Evolutionary conservation across 1,140 invertebrate genomes (phyloP), one percentile per base, ranked within the genome.

Genomic region (Aphaenogaster floridana): DNA sequence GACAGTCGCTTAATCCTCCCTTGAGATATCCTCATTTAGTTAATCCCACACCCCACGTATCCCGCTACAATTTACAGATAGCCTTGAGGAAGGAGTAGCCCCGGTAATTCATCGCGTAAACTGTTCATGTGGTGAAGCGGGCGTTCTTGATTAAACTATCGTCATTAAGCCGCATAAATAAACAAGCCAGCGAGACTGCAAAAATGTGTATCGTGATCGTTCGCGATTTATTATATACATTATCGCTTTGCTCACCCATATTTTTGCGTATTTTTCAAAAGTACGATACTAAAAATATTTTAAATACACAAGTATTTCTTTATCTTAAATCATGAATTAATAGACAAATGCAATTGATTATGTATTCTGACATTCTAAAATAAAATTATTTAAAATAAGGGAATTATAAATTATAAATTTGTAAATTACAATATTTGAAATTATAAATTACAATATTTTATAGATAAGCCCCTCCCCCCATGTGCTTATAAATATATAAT

Each of bases 1-100:
- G 91, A 93, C 91, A 92, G 93, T 93, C 83, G 79, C 90, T 92
- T 83, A 93, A 93, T 93, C 90, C 91, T 74, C 74, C 52, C 81
- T 84, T 90, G 88, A 91, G 90, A 93, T 92, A 92, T 91, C 89
- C 90, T 92, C 90, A 78, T 81, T 88, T 89, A 86, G 88, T 92
- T 93, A 93, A 93, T 91, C 91, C 89, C 28, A 61, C 42, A 74
- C n/a, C n/a, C 28, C 54, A 74, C 54, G 54, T 83, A 74, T 61
- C 54, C 28, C 17, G 54, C 68, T 74, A 83, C 68, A 83, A 83
- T 83, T 83, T 83, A 83, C 80, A 83, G 80, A 83, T 83, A 83
- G 80, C 80, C 68, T 83, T 83, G 80, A 83, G 68, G 17, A 83
- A 83, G 68, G 68, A 48, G 17, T 39, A 83, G 80, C 52, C 54